Conservation (phyloP, 2,797 vertebrate genomes). For the Esox masquinongy region DNA sequence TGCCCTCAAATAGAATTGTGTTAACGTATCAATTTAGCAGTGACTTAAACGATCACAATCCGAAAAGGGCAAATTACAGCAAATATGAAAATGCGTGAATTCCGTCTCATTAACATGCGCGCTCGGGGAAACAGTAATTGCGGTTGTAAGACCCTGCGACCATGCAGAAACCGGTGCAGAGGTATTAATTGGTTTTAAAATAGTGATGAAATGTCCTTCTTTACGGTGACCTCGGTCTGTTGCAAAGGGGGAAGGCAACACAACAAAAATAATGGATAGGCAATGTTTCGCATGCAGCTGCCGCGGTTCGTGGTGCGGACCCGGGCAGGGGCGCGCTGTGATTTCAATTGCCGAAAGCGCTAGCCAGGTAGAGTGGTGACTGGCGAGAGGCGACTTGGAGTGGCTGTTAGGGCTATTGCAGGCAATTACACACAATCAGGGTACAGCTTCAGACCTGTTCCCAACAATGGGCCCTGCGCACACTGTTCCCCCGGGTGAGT, state of each 20-base stretch:
- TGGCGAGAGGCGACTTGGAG: conserved; percentile 83
- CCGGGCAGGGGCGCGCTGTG: conserved; percentile 67
- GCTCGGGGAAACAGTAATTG: conserved; percentile 84
- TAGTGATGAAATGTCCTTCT: conserved; percentile 83
- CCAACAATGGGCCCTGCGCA: conserved; percentile 90
- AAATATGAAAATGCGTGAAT: conserved; percentile 86
- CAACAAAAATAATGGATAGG: conserved; percentile 58
- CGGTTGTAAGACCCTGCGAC: conserved; percentile 69
- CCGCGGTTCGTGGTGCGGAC: conserved; percentile 24
- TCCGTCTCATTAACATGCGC: conserved; percentile 87
- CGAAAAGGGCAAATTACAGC: conserved; percentile 79
- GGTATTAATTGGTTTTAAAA: conserved; percentile 89
- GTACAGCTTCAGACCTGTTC: conserved; percentile 88
- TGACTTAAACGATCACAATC: conserved; percentile 73
- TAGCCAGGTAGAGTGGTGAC: conserved; percentile 92
- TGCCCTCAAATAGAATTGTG: conserved; percentile 53
- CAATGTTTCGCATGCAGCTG: conserved; percentile 87
- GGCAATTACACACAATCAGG: conserved; percentile 97
- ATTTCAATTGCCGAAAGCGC: conserved; percentile 85
- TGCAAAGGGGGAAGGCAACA: conserved; percentile 68
- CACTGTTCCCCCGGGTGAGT: conserved; percentile 90
- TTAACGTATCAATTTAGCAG: conserved; percentile 75
- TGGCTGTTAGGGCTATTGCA: conserved; percentile 94
- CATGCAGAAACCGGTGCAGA: conserved; percentile 72
- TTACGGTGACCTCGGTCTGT: conserved; percentile 73